Conservation (phyloP, 2,888 invertebrate genomes). For the Sphinx pinastri region DNA sequence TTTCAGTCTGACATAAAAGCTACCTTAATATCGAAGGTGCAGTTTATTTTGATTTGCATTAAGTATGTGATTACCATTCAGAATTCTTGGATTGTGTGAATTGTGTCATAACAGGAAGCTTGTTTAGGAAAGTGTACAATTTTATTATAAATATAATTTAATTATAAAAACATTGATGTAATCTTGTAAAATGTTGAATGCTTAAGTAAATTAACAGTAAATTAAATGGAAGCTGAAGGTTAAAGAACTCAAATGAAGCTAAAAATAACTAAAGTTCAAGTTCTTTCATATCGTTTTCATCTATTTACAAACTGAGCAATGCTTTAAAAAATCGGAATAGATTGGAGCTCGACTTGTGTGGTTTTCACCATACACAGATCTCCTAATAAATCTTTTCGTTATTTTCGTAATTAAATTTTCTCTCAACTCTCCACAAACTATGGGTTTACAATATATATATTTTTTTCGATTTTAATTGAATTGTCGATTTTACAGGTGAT, state of each 20-base stretch:
- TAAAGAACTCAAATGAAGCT: conserved; percentile 8
- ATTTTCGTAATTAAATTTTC: too few species aligned
- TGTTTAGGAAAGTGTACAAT: neutral
- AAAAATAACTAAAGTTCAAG: conserved; percentile 20
- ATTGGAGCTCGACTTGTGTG: neutral
- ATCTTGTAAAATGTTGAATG: neutral
- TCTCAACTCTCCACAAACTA: too few species aligned
- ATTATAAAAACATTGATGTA: neutral
- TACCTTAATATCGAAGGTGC: neutral
- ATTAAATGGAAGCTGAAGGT: neutral
- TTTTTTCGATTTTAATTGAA: neutral
- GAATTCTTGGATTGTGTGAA: neutral
- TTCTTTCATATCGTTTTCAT: conserved; percentile 6
- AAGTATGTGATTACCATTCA: neutral
- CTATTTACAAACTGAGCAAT: neutral
- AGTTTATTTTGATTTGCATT: neutral
- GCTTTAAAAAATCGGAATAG: neutral
- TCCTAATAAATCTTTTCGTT: neutral
- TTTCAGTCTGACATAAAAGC: neutral
- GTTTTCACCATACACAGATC: too few species aligned
- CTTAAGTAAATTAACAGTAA: neutral
- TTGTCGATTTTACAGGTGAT: neutral
- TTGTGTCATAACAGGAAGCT: neutral
- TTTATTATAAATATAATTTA: too few species aligned
- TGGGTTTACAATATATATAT: too few species aligned